Base-by-base conservation (phyloP, 2,113 vertebrate species). In the Melanerpes aurifrons region DNA sequence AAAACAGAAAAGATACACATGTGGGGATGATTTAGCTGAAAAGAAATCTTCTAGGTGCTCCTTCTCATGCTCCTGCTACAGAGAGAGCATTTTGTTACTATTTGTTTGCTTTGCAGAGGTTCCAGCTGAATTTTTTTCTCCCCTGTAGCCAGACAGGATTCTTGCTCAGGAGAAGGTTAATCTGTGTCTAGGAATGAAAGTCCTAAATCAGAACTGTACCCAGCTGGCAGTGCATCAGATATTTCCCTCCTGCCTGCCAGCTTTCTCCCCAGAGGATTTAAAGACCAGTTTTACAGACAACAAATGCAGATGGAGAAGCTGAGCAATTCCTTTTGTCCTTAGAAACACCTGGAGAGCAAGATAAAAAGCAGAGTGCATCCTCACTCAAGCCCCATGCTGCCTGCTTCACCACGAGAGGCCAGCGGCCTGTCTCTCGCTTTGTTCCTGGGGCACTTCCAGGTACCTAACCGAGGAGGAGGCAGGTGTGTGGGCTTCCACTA, bases 371-470 rank as follows among this genome's bases (percentile, higher is more conserved):
- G 15, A 37, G 9, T 15, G 29, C 26, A 50, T 63, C 35, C 45
- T 89, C 10, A 22, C 10, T 54, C 31, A 16, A 0, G 8, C 31
- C 62, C 40, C 3, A 1, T 6, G 10, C 71, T 54, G 12, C 21
- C 37, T 62, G 64, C 40, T 80, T 73, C 67, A 29, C 12, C 3
- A 7, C 1, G 1, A 12, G 16, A 7, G 29, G 19, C 50, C 0
- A 1, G 24, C 62, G 84, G 47, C 70, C 37, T 31, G 11, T 0
- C 3, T 29, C 63, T n/a, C 63, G 43, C 10, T 3, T 21, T 53
- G 13, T 20, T 37, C 57, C 28, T 58, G 5, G 17, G 47, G 15
- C 48, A 12, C 32, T 59, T 61, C 6, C 3, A 10, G 45, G 37
- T 48, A 72, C 32, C 56, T 47, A 7, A 61, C 25, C 1, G 0